Evolutionary conservation across 1,140 invertebrate genomes (phyloP), one percentile per base, ranked within the genome.

Genomic region (Gryon sp.): DNA sequence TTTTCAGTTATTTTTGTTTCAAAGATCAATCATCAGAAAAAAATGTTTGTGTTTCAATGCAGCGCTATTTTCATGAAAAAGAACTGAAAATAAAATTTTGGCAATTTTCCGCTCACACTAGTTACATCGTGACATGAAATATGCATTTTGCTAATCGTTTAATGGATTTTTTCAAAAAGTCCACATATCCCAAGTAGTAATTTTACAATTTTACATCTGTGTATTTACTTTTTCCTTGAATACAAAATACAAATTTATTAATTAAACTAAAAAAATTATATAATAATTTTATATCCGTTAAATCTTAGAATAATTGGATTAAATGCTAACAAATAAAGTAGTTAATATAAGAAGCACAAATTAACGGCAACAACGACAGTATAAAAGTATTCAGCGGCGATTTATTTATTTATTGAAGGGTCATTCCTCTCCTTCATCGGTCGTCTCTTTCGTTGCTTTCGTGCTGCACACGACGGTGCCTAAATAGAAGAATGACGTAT

Each of bases 401-500:
- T 75, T 75, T 75, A 74, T 74, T 78, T 74, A 73, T 75, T 79
- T 79, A 79, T 70, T 75, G 36, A 79, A 75, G 65, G 76, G 76
- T 79, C 76, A 75, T 79, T 79, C 66, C 70, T 62, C 72, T 72
- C 48, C 65, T 78, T 45, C 46, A 68, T 66, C 60, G 48, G n/a
- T n/a, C 34, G 18, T 75, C 70, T 75, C 60, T 76, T 76, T 76
- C 73, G 57, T 48, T 30, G 53, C 36, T 70, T 59, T 52, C 57
- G 57, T 18, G 46, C 46, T 68, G 60, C 62, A 52, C 46, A 78
- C 48, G 65, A 50, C 45, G 57, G 22, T 45, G 76, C 60, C 65
- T 79, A 79, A 79, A 75, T 79, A 66, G 59, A 65, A 75, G 76
- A 78, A 78, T 78, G 70, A 75, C 76, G 66, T 79, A 79, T 79